Evolutionary conservation across 2,888 invertebrate genomes (phyloP).

Genomic region (Amblyjoppa proteus): DNA sequence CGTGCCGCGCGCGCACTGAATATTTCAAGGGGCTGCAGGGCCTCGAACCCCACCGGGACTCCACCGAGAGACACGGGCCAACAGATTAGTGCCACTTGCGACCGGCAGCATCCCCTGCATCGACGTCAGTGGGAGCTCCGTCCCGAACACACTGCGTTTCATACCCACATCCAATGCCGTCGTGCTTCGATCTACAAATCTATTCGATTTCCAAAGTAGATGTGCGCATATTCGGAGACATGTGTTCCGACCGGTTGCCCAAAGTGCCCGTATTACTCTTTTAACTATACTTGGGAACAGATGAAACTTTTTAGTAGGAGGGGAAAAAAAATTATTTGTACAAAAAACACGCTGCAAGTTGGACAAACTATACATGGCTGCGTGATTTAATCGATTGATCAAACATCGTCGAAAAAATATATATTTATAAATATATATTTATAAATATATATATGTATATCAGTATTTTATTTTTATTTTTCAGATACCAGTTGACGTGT

Average conservation of each 20-base stretch:
- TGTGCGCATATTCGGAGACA: background rate
- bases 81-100: slow-evolving; percentile 76
- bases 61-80: slow-evolving; percentile 74
- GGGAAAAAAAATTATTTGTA: too few relatives aligned
- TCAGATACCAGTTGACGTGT: slow-evolving; percentile 63
- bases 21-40: slow-evolving; percentile 75
- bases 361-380: slow-evolving; percentile 63
- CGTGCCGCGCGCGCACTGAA: slow-evolving; percentile 72
- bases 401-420: slow-evolving; percentile 69
- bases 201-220: slow-evolving; percentile 18
- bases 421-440: background rate
- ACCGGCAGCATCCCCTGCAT: slow-evolving; percentile 60
- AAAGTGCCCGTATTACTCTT: background rate
- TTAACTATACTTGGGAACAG: background rate
- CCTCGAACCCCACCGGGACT: slow-evolving; percentile 72
- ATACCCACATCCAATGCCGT: slow-evolving; percentile 1
- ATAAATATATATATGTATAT: background rate
- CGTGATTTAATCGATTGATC: slow-evolving; percentile 79
- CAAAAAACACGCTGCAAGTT: too few relatives aligned
- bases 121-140: slow-evolving; percentile 55
- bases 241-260: background rate
- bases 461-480: slow-evolving; percentile 16
- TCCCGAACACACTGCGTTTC: slow-evolving; percentile 50
- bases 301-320: background rate
- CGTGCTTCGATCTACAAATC: slow-evolving; percentile 5